phyloP scores from a whole-genome alignment of 2,113 vertebrate genomes.

The Urocitellus parryii region DNA sequence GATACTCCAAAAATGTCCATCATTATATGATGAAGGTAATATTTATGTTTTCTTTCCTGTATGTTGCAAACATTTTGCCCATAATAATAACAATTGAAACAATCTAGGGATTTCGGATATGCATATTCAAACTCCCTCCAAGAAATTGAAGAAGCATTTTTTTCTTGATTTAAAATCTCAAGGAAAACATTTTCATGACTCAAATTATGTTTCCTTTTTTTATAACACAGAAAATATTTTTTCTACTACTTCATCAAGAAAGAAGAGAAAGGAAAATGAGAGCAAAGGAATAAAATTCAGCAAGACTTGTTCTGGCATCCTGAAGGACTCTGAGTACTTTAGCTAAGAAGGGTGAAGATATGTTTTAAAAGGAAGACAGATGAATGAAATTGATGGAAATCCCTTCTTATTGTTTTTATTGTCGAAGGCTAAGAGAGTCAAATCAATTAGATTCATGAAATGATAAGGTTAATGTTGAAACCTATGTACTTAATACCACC shows the following conservation, averaged over 20 bases:
- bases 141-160: not conserved
- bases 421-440: conserved; percentile 49
- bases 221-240: not conserved
- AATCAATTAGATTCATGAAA: conserved; percentile 52
- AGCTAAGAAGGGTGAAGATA: not conserved
- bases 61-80: not conserved
- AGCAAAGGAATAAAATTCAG: not conserved
- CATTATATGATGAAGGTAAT: not conserved
- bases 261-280: not conserved
- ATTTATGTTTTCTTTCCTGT: not conserved
- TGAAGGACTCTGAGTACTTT: not conserved
- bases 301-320: not conserved
- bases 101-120: not conserved
- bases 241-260: not conserved
- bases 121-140: not conserved
- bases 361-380: not conserved
- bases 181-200: not conserved
- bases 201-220: not conserved
- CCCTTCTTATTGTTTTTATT: not conserved
- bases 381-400: not conserved
- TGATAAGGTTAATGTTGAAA: conserved; percentile 60
- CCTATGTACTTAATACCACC: not conserved
- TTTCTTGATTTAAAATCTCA: not conserved
- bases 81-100: not conserved
- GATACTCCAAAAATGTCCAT: not conserved